These are phyloP conservation scores for Troides aeacus DNA, from an alignment of 2,888 invertebrate species.

Conservation along the genomic window DNA sequence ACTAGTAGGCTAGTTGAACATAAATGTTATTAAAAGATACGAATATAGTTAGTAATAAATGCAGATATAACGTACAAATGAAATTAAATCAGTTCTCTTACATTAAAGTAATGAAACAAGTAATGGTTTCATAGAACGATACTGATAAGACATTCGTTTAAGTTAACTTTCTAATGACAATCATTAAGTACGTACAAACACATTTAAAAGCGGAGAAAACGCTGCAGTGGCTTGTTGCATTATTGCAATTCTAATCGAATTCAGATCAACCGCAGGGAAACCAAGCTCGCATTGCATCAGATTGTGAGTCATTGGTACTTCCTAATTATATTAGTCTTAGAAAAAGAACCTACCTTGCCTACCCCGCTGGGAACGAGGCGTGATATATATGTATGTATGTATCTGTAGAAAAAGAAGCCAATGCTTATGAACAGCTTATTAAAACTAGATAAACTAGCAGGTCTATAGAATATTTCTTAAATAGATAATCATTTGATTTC, in stretches of 20 bases:
- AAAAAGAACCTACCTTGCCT: too few species aligned
- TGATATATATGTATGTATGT: too few species aligned
- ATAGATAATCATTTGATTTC: too few species aligned
- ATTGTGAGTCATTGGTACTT: constrained; percentile 67
- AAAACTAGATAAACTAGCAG: constrained; percentile 50
- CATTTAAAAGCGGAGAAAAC: constrained; percentile 20
- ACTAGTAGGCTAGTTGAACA: too few species aligned
- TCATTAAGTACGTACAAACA: constrained; percentile 12
- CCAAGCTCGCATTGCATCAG: constrained; percentile 47
- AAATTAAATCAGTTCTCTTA: too few species aligned
- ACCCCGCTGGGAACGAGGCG: too few species aligned
- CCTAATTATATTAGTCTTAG: constrained; percentile 72
- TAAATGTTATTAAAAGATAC: too few species aligned
- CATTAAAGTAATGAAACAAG: too few species aligned
- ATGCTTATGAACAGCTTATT: constrained; percentile 58
- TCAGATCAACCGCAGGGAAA: constrained; percentile 41
- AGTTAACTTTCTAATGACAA: constrained; percentile 3
- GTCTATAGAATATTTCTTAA: constrained; percentile 43
- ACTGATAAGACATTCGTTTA: background rate
- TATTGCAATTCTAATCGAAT: constrained; percentile 32
- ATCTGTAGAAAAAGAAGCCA: too few species aligned
- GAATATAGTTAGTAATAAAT: too few species aligned
- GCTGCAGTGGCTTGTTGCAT: constrained; percentile 4
- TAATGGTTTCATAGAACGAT: too few species aligned
- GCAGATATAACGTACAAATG: too few species aligned